A percentile compares a stretch with the other conserved stretches of the same genome.
Evolutionary conservation across 1,140 invertebrate genomes (phyloP).

Genomic region (Hydropsyche tenuis): DNA sequence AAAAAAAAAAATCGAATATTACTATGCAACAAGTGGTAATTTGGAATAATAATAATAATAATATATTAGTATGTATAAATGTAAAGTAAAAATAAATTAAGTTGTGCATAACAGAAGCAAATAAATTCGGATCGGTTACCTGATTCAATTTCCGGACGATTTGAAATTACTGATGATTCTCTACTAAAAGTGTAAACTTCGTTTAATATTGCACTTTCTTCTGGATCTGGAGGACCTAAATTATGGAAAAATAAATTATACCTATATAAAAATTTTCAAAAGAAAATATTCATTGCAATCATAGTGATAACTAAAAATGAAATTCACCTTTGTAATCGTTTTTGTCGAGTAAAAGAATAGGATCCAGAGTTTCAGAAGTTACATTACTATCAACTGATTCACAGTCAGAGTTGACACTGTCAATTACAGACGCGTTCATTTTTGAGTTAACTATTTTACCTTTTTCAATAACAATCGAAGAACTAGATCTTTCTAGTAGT

Average conservation of each 20-base stretch:
- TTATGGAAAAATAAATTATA: not conserved
- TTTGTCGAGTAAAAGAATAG: conserved; percentile 54
- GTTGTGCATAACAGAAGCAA: not conserved
- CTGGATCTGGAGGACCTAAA: conserved; percentile 18
- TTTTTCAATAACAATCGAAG: conserved; percentile 49
- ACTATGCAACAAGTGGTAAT: not conserved
- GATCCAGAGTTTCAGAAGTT: conserved; percentile 53
- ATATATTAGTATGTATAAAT: too few relatives aligned
- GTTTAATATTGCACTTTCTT: conserved; percentile 4
- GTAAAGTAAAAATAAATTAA: too few relatives aligned
- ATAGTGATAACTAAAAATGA: not conserved
- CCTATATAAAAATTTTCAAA: too few relatives aligned
- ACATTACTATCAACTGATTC: conserved; percentile 50
- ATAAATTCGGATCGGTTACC: not conserved
- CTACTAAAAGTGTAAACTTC: conserved; percentile 5
- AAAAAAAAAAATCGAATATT: not conserved
- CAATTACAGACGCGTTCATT: not conserved
- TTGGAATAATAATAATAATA: too few relatives aligned
- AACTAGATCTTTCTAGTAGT: conserved; percentile 50
- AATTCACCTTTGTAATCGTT: conserved; percentile 54
- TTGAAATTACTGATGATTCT: conserved; percentile 23
- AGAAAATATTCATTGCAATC: not conserved
- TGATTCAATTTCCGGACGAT: not conserved
- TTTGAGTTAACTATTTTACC: not conserved
- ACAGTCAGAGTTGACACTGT: conserved; percentile 23